Evolutionary conservation across 2,797 vertebrate species (phyloP), one percentile per base, ranked within the genome.

Genomic region (Phalanger gymnotis): DNA sequence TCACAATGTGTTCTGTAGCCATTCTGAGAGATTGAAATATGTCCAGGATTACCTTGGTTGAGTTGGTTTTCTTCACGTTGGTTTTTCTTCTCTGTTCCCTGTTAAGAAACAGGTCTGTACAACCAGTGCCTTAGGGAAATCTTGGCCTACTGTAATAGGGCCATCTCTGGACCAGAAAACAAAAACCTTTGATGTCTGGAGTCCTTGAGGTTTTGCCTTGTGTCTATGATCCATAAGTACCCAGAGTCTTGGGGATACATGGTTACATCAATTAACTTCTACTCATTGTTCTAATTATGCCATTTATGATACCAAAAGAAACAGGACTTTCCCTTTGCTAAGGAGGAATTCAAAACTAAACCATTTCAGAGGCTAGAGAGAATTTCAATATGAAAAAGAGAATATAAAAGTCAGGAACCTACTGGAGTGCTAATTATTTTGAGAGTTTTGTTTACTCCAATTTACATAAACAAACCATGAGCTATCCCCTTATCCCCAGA

Each of bases 401-500:
- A 22, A 34, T n/a, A 54, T 90, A 2, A 91, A 51, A 91, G 90
- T 19, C 27, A 34, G 81, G 10, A 52, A 51, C 30, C 51, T 16
- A 47, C 3, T 7, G 53, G 4, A 0, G 14, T 0, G 54, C 56
- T 95, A 66, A 89, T 57, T 52, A 51, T 66, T n/a, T 61, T 51
- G 53, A 96, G 92, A 93, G 92, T 61, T 22, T 90, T 87, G 53
- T 95, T 90, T 47, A 34, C 31, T 89, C 58, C 91, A 19, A n/a
- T 56, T 14, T 54, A 31, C 91, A n/a, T 40, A 51, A 95, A 73
- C 58, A 73, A 94, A 47, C 91, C 1, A n/a, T 90, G n/a, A 4
- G 58, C 51, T 73, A n/a, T 40, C 52, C 95, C 55, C 81, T 54
- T 73, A 11, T 91, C 54, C 58, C 54, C 1, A 28, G 52, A 61